These are phyloP conservation scores for Xenentodon cancila DNA, from an alignment of 2,797 vertebrate species.

Conservation along the genomic window DNA sequence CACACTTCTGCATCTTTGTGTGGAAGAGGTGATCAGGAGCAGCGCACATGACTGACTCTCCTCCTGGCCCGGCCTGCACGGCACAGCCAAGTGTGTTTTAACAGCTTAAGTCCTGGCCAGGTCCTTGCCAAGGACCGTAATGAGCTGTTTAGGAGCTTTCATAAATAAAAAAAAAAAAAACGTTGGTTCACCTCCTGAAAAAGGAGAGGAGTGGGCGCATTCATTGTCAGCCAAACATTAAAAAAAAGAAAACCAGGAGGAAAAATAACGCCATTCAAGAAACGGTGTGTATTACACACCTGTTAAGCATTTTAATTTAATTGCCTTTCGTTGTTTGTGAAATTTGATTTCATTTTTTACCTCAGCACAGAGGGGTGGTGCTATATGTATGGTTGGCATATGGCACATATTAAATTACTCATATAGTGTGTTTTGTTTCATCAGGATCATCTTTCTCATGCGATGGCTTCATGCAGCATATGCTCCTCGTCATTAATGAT, in stretches of 20 bases:
- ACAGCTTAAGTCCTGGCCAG: constrained; percentile 70
- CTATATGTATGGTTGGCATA: constrained; percentile 80
- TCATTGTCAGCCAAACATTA: constrained; percentile 65
- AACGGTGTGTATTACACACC: constrained; percentile 60
- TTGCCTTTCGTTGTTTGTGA: constrained; percentile 70
- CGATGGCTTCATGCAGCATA: constrained; percentile 75
- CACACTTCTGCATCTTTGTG: constrained; percentile 7
- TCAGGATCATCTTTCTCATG: constrained; percentile 70
- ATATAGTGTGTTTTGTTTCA: constrained; percentile 81
- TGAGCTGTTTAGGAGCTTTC: constrained; percentile 69
- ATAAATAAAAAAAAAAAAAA: constrained; percentile 63
- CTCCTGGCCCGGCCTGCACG: constrained; percentile 22
- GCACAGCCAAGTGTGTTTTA: constrained; percentile 61
- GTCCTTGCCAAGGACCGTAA: constrained; percentile 56
- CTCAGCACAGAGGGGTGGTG: constrained; percentile 57
- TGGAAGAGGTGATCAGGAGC: constrained; percentile 19
- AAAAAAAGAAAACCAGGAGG: constrained; percentile 40
- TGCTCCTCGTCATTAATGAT: constrained; percentile 70
- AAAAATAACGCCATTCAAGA: constrained; percentile 44
- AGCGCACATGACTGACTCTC: constrained; percentile 9
- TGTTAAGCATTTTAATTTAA: constrained; percentile 74
- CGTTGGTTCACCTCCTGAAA: constrained; percentile 70
- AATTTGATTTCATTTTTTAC: constrained; percentile 81
- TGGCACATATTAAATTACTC: constrained; percentile 83
- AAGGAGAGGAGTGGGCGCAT: constrained; percentile 53